Conservation (phyloP, 2,797 vertebrate genomes). For the Hyperoplus immaculatus region DNA sequence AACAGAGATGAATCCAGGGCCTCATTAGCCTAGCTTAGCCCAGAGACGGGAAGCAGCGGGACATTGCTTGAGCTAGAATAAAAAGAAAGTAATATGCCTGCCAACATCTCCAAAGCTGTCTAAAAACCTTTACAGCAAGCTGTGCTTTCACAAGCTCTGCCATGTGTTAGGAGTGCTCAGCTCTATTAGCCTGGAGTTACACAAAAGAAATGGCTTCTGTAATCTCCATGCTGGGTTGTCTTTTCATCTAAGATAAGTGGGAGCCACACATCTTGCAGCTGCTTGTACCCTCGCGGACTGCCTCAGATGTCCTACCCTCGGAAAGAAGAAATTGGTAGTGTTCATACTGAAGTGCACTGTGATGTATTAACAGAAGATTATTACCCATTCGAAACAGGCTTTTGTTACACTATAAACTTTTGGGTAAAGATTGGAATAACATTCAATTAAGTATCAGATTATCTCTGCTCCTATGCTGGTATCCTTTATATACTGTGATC, state of each 20-base stretch:
- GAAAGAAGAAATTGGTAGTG: not conserved
- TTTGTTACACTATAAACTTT: slow-evolving; percentile 31
- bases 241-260: slow-evolving; percentile 32
- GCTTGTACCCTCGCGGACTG: not conserved
- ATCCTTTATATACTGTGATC: slow-evolving; percentile 17
- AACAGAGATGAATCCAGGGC: not conserved
- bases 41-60: not conserved
- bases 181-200: slow-evolving; percentile 32
- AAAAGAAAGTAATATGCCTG: slow-evolving; percentile 1
- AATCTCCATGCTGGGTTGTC: slow-evolving; percentile 29
- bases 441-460: slow-evolving; percentile 28
- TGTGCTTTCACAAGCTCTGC: slow-evolving; percentile 23
- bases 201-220: slow-evolving; percentile 28
- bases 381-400: slow-evolving; percentile 21
- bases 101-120: slow-evolving; percentile 7
- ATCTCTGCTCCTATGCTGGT: slow-evolving; percentile 16
- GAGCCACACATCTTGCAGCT: slow-evolving; percentile 18
- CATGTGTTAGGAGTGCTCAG: slow-evolving; percentile 21
- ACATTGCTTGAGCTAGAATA: not conserved
- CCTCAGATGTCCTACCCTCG: slow-evolving; percentile 5
- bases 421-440: slow-evolving; percentile 25
- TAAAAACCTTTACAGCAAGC: slow-evolving; percentile 16
- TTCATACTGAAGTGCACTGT: slow-evolving; percentile 29
- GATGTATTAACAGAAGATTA: slow-evolving; percentile 25
- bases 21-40: slow-evolving; percentile 21